Base-by-base conservation (phyloP, 2,113 vertebrate genomes). In the Speoplatyrhinus poulsoni region DNA sequence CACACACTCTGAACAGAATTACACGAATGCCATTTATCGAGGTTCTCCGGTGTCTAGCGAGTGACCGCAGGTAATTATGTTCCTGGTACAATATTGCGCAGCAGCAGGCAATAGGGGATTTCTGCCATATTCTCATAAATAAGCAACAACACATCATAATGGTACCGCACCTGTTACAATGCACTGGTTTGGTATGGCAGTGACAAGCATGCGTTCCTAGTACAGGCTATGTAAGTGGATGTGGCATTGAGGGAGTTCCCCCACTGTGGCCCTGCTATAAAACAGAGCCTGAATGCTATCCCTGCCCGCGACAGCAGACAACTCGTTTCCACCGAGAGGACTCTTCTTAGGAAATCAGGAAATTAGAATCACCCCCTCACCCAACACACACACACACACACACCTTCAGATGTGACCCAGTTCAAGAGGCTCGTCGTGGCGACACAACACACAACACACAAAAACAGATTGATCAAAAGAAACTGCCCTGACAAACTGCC, bases 311-410 rank as follows among this genome's bases (percentile, higher is more conserved):
- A 19, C 33, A 62, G 50, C 68, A 86, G 76, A 89, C 75, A 58
- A 84, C 85, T 91, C 79, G 87, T 89, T 90, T 89, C 83, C 81
- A 87, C 79, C 72, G 76, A 88, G 77, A 84, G 79, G 80, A 89
- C 79, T 81, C 85, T 88, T 78, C 68, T 75, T 56, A 69, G 85
- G 87, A 90, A 85, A 85, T 72, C 68, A 82, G 84, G 79, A 86
- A 85, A 89, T 89, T 87, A 86, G 59, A 80, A 82, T 72, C 46
- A 3, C 8, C 48, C n/a, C 48, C 55, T 50, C 70, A 64, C 71
- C 62, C 67, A 12, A 47, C 17, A 5, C 10, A 12, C 49, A 17
- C 10, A 12, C 49, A 17, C 19, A 26, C 19, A 26, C 26, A 26
- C 26, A 26, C 26, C 26, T 59, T 63, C 69, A 72, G 73, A 89